These are phyloP conservation scores for Spodoptera litura DNA, from an alignment of 1,140 invertebrate genomes.

Conservation along the genomic window DNA sequence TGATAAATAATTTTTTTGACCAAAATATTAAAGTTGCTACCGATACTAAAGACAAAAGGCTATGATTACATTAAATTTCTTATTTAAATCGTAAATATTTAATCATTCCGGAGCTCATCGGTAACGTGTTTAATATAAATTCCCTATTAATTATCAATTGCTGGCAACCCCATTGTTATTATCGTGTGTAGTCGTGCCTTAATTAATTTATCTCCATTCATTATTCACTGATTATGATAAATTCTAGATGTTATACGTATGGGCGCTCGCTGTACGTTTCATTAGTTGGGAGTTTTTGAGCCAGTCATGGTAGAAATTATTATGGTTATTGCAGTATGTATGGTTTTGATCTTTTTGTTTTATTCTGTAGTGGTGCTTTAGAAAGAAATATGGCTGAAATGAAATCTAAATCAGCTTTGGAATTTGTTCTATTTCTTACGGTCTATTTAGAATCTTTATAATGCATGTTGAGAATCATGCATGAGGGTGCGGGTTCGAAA, in stretches of 20 bases:
- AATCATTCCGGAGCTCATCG: background rate
- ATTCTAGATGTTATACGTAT: background rate
- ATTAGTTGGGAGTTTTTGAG: too few species aligned
- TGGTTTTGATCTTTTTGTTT: too few species aligned
- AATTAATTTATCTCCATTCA: conserved; percentile 30
- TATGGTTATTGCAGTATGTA: background rate
- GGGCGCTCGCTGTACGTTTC: background rate
- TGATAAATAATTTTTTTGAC: too few species aligned
- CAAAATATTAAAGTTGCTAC: too few species aligned
- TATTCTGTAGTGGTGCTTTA: too few species aligned
- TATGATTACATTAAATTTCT: background rate
- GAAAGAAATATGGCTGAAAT: too few species aligned
- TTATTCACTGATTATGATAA: conserved; percentile 20
- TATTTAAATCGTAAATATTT: background rate
- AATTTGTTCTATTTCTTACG: too few species aligned
- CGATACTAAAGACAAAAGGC: too few species aligned
- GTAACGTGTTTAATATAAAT: background rate
- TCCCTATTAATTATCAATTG: conserved; percentile 6
- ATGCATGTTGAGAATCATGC: too few species aligned
- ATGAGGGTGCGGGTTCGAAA: too few species aligned
- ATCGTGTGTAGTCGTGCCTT: background rate
- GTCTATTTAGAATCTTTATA: too few species aligned
- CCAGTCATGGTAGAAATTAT: background rate
- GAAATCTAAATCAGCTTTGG: too few species aligned
- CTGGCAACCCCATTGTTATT: background rate